phyloP scores from a whole-genome alignment of 2,888 invertebrate species.

The Temnothorax unifasciatus region DNA sequence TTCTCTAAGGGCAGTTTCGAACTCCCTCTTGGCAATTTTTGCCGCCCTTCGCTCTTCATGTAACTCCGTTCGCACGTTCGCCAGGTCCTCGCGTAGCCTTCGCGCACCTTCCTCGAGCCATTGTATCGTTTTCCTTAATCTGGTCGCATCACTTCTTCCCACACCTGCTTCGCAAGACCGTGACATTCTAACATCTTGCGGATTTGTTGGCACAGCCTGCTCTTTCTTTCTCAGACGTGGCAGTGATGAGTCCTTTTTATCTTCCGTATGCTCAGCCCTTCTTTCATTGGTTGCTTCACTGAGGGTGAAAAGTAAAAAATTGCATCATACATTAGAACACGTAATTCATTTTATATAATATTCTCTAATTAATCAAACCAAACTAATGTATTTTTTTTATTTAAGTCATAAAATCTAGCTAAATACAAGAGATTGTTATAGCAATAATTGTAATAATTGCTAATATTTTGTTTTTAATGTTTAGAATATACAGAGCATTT shows the following conservation, averaged over 20 bases:
- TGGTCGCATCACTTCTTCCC: conserved; percentile 71
- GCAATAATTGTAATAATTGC: not conserved
- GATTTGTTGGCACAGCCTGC: not conserved
- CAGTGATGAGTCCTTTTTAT: conserved; percentile 7
- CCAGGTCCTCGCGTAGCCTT: conserved; percentile 80
- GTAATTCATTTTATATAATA: not conserved
- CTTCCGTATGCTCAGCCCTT: conserved; percentile 9
- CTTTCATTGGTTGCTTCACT: conserved; percentile 14
- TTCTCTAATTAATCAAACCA: not conserved
- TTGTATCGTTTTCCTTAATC: conserved; percentile 80
- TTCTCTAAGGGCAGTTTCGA: conserved; percentile 77
- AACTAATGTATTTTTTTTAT: not conserved
- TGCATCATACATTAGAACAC: not conserved
- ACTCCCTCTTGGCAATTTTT: conserved; percentile 77
- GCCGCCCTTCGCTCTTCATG: conserved; percentile 80
- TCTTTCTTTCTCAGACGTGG: conserved; percentile 8
- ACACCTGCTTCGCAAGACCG: not conserved
- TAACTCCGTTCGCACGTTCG: conserved; percentile 77
- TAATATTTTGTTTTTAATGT: not conserved
- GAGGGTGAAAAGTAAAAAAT: not conserved
- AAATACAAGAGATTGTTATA: not conserved
- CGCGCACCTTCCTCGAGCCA: conserved; percentile 81
- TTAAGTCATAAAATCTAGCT: not conserved
- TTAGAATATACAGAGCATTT: not conserved
- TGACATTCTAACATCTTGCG: conserved; percentile 26